Evolutionary conservation across 2,797 vertebrate species (phyloP), one percentile per base, ranked within the genome.

Genomic region (Dermochelys coriacea): DNA sequence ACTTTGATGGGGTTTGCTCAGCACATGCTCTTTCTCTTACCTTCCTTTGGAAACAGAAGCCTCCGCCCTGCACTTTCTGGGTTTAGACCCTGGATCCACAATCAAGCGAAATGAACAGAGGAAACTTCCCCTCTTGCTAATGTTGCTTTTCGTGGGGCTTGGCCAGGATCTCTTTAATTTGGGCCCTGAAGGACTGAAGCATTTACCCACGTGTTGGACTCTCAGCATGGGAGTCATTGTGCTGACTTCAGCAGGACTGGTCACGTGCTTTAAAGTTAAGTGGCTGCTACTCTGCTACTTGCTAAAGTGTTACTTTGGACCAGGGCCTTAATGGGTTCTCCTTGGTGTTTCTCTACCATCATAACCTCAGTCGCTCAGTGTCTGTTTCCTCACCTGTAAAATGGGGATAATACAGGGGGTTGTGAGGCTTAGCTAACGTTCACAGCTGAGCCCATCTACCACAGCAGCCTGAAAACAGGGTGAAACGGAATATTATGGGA

Each of bases 141-240:
- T 11, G n/a, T 25, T 41, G n/a, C 47, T 78, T 50, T 34, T n/a
- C 51, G 27, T 8, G 34, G 80, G 34, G 45, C 41, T 31, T 86
- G 85, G 80, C 19, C n/a, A 12, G 64, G n/a, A 19, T 41, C 10
- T n/a, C 19, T 68, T 81, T 91, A 23, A 84, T 84, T 21, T 74
- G 51, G 52, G 75, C 59, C 45, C 41, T 2, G 49, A 4, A 0
- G 41, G 88, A 82, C 14, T 0, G 0, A 2, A 64, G 54, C 5
- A 64, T 29, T 85, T 77, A 71, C 4, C n/a, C 4, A 5, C 77
- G 31, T 92, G 37, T 86, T 29, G 31, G 0, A 14, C 4, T 34
- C 25, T 84, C 4, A 80, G 34, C 8, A 84, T 41, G 18, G 88
- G 96, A 89, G 79, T 91, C 91, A 89, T 77, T 21, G 18, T 19